phyloP scores from a whole-genome alignment of 2,113 vertebrate species.

The Phalacrocorax brasilianus region DNA sequence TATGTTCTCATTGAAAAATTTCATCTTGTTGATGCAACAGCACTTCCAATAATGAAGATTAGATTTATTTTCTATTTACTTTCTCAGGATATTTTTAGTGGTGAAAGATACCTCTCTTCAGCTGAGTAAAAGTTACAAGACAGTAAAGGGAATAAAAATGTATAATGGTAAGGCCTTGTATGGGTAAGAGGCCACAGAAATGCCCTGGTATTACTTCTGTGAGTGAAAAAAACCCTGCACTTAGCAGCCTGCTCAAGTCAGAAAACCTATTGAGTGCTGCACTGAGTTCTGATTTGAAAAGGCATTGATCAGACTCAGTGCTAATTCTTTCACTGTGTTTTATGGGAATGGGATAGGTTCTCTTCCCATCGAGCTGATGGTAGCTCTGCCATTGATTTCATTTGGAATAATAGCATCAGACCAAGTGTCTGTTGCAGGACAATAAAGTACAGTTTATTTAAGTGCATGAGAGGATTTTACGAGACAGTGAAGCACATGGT shows the following conservation, averaged over 20 bases:
- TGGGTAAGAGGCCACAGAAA: not conserved
- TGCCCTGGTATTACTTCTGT: not conserved
- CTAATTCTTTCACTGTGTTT: slow-evolving; percentile 42
- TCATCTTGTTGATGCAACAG: not conserved
- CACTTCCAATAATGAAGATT: not conserved
- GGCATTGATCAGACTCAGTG: slow-evolving; percentile 45
- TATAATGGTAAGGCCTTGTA: not conserved
- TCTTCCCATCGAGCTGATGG: not conserved
- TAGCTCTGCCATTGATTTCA: slow-evolving; percentile 46
- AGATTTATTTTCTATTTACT: not conserved
- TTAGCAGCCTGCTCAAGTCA: slow-evolving; percentile 12
- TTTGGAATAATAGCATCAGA: slow-evolving; percentile 51
- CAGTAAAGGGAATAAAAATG: not conserved
- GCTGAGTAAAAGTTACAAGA: not conserved
- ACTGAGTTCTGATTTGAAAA: slow-evolving; percentile 43
- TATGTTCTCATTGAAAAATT: not conserved
- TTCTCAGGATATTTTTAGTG: not conserved
- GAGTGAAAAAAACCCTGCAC: slow-evolving; percentile 4
- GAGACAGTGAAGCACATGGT: not conserved
- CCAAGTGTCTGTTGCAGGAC: slow-evolving; percentile 47
- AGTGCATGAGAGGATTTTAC: slow-evolving; percentile 51
- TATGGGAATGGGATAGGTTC: slow-evolving; percentile 7
- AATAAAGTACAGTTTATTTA: slow-evolving; percentile 60
- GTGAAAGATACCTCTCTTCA: not conserved
- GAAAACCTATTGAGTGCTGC: slow-evolving; percentile 6